Conservation (phyloP, 1,140 invertebrate genomes). For the Heliconius himera region DNA sequence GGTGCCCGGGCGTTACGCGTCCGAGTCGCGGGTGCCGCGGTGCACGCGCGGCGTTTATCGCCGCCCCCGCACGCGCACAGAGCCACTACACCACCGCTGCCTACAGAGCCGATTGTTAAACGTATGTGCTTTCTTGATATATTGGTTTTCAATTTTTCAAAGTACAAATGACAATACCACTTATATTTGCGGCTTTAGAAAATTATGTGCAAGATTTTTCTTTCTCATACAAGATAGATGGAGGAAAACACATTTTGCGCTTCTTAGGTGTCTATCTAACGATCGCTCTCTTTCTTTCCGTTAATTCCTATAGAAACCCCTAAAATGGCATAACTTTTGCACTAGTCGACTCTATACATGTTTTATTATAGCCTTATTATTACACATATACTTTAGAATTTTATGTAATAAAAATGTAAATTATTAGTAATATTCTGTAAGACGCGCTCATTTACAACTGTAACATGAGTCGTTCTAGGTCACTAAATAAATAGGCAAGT, state of each 20-base stretch:
- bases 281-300: too few relatives aligned
- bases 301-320: too few relatives aligned
- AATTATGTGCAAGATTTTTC: too few relatives aligned
- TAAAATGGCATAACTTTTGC: too few relatives aligned
- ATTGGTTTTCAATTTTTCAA: too few relatives aligned
- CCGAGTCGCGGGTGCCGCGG: slow-evolving; percentile 56
- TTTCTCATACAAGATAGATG: not conserved
- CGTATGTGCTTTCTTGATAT: slow-evolving; percentile 39
- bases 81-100: slow-evolving; percentile 64
- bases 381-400: not conserved
- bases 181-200: too few relatives aligned
- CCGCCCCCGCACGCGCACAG: slow-evolving; percentile 71
- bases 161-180: too few relatives aligned
- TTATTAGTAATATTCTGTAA: not conserved
- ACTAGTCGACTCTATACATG: too few relatives aligned
- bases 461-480: not conserved
- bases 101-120: slow-evolving; percentile 49
- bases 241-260: not conserved
- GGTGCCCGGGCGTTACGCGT: slow-evolving; percentile 60
- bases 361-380: not conserved
- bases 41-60: slow-evolving; percentile 66
- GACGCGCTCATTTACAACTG: not conserved
- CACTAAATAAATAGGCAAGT: slow-evolving; percentile 7
- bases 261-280: too few relatives aligned
- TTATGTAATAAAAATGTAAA: not conserved